Percentiles rank a stretch among this genome's conserved stretches.
Conservation (phyloP, 2,113 vertebrate genomes). For the Pelecanus crispus region DNA sequence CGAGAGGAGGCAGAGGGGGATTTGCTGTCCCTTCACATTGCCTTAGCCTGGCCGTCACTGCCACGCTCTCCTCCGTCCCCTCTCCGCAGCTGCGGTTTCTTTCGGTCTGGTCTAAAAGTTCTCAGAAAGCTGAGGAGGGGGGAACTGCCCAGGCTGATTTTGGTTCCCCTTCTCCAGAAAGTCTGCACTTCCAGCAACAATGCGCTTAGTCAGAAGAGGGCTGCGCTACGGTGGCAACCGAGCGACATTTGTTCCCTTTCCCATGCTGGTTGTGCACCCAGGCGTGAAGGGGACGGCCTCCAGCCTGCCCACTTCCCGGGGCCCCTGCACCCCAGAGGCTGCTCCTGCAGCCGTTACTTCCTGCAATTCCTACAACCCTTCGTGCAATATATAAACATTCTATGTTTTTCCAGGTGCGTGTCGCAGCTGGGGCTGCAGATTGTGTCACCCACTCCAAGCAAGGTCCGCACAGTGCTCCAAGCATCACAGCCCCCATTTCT, state of each 20-base stretch:
- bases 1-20: no score
- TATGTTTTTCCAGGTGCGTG: not conserved
- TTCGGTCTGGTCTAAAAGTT: fast-evolving
- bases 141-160: not conserved
- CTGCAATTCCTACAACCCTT: not conserved
- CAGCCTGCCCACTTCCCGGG: not conserved
- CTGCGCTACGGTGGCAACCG: fast-evolving
- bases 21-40: not conserved
- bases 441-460: not conserved
- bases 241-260: not conserved
- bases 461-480: fast-evolving
- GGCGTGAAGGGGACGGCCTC: fast-evolving
- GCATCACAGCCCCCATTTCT: no score
- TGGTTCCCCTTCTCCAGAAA: not conserved
- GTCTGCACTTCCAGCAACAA: not conserved
- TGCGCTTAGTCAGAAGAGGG: not conserved
- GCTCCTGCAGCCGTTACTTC: not conserved
- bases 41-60: fast-evolving
- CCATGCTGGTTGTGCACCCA: fast-evolving
- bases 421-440: not conserved
- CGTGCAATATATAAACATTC: fast-evolving
- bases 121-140: not conserved
- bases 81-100: not conserved
- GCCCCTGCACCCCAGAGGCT: not conserved
- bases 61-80: not conserved